Evolutionary conservation across 23 tunicate genomes (phyloP).

Genomic region (Diplosoma virens): DNA sequence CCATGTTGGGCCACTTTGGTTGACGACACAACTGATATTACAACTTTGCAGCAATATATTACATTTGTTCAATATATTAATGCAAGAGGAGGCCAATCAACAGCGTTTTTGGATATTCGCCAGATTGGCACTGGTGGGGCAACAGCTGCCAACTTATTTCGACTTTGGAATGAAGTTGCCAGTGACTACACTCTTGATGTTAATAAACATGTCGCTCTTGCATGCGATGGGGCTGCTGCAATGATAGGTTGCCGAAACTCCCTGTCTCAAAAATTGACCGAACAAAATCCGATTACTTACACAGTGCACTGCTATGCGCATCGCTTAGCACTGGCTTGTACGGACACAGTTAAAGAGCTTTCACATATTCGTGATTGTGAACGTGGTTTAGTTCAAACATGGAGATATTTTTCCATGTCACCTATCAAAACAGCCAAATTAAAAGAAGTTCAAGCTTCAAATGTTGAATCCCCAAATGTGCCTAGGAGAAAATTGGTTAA

Average conservation of each 20-base stretch:
- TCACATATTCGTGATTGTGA: constrained; percentile 27
- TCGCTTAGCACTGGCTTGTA: constrained; percentile 32
- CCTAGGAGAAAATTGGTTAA: constrained; percentile 25
- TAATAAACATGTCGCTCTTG: constrained; percentile 29
- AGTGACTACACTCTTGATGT: constrained; percentile 23
- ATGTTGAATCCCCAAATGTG: constrained; percentile 12
- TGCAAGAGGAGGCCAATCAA: too few species aligned
- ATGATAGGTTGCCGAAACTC: not conserved
- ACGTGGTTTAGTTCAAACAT: constrained; percentile 34
- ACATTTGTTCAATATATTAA: too few species aligned
- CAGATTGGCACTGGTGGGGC: constrained; percentile 33
- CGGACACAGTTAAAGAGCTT: constrained; percentile 34
- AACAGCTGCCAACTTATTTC: constrained; percentile 32
- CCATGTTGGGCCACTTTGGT: too few species aligned
- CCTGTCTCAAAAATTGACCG: constrained; percentile 5
- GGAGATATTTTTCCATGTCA: constrained; percentile 22
- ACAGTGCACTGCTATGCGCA: constrained; percentile 40
- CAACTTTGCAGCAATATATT: too few species aligned
- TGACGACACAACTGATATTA: too few species aligned
- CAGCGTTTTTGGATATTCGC: constrained; percentile 32
- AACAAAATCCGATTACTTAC: constrained; percentile 21
- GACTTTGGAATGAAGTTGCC: constrained; percentile 28
- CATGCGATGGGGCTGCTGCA: constrained; percentile 28
- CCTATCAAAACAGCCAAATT: constrained; percentile 24
- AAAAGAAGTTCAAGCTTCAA: constrained; percentile 18